Conservation (phyloP, 2,888 invertebrate genomes). For the Dione vanillae region DNA sequence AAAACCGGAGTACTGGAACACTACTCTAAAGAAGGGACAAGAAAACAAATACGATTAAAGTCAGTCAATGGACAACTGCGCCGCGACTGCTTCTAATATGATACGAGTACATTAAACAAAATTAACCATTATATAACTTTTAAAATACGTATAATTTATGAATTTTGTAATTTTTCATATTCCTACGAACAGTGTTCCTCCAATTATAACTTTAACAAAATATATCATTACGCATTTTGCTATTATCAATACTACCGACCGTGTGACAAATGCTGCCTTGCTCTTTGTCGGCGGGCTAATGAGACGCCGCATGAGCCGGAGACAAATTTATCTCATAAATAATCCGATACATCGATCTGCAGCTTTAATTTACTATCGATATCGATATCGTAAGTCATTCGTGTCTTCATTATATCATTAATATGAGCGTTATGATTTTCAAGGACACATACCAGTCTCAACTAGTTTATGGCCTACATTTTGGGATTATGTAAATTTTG, state of each 20-base stretch:
- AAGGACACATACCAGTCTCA: constrained; percentile 24
- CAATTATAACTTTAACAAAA: constrained; percentile 32
- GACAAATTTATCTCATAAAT: constrained; percentile 82
- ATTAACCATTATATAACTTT: too few relatives aligned
- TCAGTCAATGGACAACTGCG: too few relatives aligned
- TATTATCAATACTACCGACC: constrained; percentile 73
- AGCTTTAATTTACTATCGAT: constrained; percentile 74
- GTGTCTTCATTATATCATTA: constrained; percentile 68
- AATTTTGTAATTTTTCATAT: neutral
- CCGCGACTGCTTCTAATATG: too few relatives aligned
- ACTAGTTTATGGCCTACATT: constrained; percentile 14
- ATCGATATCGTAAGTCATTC: constrained; percentile 76
- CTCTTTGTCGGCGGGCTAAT: constrained; percentile 79
- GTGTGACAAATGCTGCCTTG: constrained; percentile 71
- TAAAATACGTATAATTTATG: too few relatives aligned
- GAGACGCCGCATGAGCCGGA: constrained; percentile 69
- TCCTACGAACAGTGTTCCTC: neutral
- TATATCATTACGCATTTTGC: constrained; percentile 55
- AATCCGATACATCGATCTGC: constrained; percentile 76
- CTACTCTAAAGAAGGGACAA: too few relatives aligned
- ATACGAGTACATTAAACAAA: too few relatives aligned
- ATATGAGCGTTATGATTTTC: constrained; percentile 41
- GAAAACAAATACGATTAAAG: too few relatives aligned
- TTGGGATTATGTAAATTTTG: neutral
- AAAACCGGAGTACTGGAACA: too few relatives aligned